Evolutionary conservation across 2,113 vertebrate genomes (phyloP).

Genomic region (cattle (Bos taurus)): ARS-UCD2.0 NC_037345.1:18384501-18385000

Average conservation of each 20-base stretch:
- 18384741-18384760: background rate
- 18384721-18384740: background rate
- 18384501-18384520: background rate
- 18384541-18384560: too few relatives aligned
- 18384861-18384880: conserved; percentile 72
- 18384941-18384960: conserved; percentile 35
- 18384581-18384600: too few relatives aligned
- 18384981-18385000: conserved; percentile 64
- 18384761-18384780: background rate
- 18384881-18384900: conserved; percentile 60
- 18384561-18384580: too few relatives aligned
- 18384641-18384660: background rate
- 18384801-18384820: conserved; percentile 64
- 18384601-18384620: too few relatives aligned
- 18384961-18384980: conserved; percentile 42
- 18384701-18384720: conserved; percentile 14
- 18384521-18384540: too few relatives aligned
- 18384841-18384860: conserved; percentile 67
- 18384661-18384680: background rate
- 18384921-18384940: conserved; percentile 55
- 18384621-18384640: background rate
- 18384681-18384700: background rate
- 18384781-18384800: background rate
- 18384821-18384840: conserved; percentile 68
- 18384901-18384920: conserved; percentile 61